Evolutionary conservation across 2,797 vertebrate genomes (phyloP), one percentile per base, ranked within the genome.

Genomic region (Poecilia velifera): DNA sequence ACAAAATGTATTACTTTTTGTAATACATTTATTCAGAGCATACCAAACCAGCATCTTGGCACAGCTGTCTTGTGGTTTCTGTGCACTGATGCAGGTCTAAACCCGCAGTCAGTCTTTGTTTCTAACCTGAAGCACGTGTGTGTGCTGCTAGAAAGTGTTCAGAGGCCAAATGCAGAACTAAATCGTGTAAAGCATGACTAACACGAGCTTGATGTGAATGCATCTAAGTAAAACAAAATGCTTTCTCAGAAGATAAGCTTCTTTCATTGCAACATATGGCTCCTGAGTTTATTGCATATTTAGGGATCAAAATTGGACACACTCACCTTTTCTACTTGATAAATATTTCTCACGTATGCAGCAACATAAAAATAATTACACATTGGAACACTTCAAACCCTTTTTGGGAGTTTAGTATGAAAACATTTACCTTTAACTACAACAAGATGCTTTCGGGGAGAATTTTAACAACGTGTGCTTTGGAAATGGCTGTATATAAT

Each of bases 121-220:
- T 77, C 82, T 94, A 92, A 94, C 89, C 82, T 84, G 86, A 93
- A 92, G 88, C 89, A 89, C 87, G 87, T 93, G 90, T 80, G 89
- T 76, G 72, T 31, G n/a, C 79, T 55, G 71, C 59, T 82, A 79
- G 39, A 88, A 73, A 81, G 68, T 12, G 82, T 74, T 89, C 82
- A 87, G 80, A 84, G 84, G 80, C 90, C 87, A 46, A 70, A 86
- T 73, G 62, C 86, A 88, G 78, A 84, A 55, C 82, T 55, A 76
- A 88, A 86, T 84, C 78, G 80, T 57, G 49, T 82, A 84, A 84
- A 81, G 77, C 76, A 76, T 90, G 88, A 92, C 85, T 77, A 88
- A 88, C 66, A 72, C 36, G 62, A 9, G 71, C 77, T 86, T 84
- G 81, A 78, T 81, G 83, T 84, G 86, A 90, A 79, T 47, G 22